Conservation (phyloP, 2,797 vertebrate species). For the Poeciliopsis turneri region DNA sequence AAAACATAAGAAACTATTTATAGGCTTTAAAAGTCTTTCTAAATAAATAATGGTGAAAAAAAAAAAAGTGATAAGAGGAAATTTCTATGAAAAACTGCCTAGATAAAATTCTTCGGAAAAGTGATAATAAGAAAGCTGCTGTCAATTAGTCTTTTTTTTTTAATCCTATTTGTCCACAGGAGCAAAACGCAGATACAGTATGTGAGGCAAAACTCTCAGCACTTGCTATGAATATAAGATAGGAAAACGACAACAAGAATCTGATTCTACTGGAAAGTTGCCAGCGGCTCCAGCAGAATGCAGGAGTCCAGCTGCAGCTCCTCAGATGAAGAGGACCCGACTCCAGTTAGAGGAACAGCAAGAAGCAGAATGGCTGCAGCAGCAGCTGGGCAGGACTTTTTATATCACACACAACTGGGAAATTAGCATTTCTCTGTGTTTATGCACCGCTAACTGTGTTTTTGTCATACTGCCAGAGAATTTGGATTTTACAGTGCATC, state of each 20-base stretch:
- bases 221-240: background rate
- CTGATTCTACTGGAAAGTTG: background rate
- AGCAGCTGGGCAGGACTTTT: background rate
- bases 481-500: background rate
- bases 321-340: background rate
- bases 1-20: background rate
- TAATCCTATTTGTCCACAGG: background rate
- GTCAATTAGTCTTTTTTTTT: background rate
- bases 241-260: background rate
- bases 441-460: background rate
- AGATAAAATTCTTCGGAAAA: background rate
- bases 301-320: background rate
- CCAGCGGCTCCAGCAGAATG: background rate
- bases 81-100: background rate
- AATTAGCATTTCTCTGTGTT: background rate
- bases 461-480: background rate
- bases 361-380: background rate
- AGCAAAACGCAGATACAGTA: background rate
- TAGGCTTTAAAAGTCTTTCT: background rate
- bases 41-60: background rate
- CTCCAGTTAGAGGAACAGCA: background rate
- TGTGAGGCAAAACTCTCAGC: background rate
- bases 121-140: background rate
- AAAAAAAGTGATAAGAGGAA: background rate
- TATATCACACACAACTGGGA: background rate